Evolutionary conservation across 2,113 vertebrate species (phyloP), one percentile per base, ranked within the genome.

Genomic region (Muntiacus muntjak): DNA sequence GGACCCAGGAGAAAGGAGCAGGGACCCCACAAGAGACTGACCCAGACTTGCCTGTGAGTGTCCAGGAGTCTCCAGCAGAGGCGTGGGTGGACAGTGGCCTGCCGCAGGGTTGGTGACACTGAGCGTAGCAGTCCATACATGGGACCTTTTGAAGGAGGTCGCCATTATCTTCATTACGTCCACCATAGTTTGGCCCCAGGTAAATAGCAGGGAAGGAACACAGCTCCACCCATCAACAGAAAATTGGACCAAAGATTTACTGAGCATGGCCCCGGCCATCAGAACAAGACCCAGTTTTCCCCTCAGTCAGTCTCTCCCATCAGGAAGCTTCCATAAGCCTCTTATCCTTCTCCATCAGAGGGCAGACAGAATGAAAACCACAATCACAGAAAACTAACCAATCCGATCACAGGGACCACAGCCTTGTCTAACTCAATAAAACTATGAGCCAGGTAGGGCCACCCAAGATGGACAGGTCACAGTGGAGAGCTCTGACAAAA

Each of bases 31-130:
- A 67, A n/a, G 64, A 67, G 4, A 67, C 33, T 67, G 33, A 36
- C 33, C 64, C 64, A 36, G 4, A 36, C 8, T 36, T 67, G 64
- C 17, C 33, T 36, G 64, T 67, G 64, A 17, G 64, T 67, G 64
- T 67, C 64, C 64, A 67, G 64, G 64, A 67, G 33, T 67, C 8
- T 36, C 64, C 17, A 36, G 33, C 2, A 0, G 64, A 67, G 17
- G 17, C 1, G 0, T 21, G 33, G 17, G 64, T 11, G 0, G 8
- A 33, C 33, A 2, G 33, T 21, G 64, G 64, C 33, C 33, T 67
- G 64, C 33, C 36, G 5, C 33, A 67, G 8, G 33, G 64, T 11
- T 67, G 8, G 64, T 5, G 64, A 19, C 8, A 5, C 16, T 67
- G 62, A 67, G 33, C 19, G n/a, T 21, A 36, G 8, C 33, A 36